Base-by-base conservation (phyloP, 2,888 invertebrate species). In the Microdon myrmicae region DNA sequence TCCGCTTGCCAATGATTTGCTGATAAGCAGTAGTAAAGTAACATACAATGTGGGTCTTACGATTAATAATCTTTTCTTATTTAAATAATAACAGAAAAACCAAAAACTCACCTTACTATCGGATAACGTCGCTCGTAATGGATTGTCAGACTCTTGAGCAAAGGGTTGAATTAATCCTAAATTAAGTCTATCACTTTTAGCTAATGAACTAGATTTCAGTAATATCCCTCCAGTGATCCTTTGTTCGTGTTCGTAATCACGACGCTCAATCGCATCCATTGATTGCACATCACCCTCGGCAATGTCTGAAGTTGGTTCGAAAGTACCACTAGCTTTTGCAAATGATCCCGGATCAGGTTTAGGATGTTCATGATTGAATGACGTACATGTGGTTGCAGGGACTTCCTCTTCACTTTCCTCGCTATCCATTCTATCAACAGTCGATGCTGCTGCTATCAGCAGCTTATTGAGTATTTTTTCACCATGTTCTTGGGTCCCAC, bases 231-330 rank as follows among this genome's bases (percentile, higher is more conserved):
- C 79, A 6, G 79, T 79, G 12, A 80, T 68, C 31, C 74, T 73
- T 66, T 80, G 77, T 38, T 80, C 80, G 16, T 71, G 74, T 49
- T 80, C 80, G 64, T 77, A 80, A 59, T 80, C 79, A 5, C 73
- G 71, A n/a, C 80, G 73, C 68, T 80, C 80, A 43, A 79, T 75
- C 54, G 76, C 73, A 71, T 79, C 80, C 75, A 80, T 79, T 7
- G 78, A 77, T 71, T 78, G 75, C 44, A 79, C 79, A 54, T 79
- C 77, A 20, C 75, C 74, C 32, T 73, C 68, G 13, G 69, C 58
- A 3, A 69, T 25, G 39, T 64, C 45, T 13, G 12, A 35, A 5
- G 29, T 31, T n/a, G 41, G 32, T 12, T 20, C 31, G 17, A 44
- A 25, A 10, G 20, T 31, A 45, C 39, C 26, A 3, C 53, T 32